Evolutionary conservation across 2,888 invertebrate genomes (phyloP).

Genomic region (Phyto melanocephala): DNA sequence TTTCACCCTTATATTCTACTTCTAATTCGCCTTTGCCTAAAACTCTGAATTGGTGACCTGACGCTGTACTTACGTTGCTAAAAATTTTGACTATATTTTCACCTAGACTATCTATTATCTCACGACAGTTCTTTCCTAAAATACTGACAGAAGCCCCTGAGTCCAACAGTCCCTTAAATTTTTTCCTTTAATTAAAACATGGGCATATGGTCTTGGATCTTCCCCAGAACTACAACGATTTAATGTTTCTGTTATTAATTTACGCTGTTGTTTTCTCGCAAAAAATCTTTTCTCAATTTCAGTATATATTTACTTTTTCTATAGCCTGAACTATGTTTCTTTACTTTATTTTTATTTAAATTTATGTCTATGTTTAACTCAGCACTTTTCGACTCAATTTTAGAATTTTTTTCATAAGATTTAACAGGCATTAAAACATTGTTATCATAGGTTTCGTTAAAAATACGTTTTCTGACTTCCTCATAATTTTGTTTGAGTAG

Average conservation of each 20-base stretch:
- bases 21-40: background rate
- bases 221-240: background rate
- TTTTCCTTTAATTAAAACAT: background rate
- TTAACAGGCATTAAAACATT: background rate
- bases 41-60: background rate
- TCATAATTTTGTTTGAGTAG: background rate
- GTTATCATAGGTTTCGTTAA: too few relatives aligned
- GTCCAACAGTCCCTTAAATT: background rate
- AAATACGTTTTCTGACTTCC: background rate
- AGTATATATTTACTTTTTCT: background rate
- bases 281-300: background rate
- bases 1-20: background rate
- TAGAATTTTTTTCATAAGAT: too few relatives aligned
- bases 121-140: conserved; percentile 8
- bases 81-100: background rate
- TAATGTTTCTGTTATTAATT: background rate
- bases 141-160: too few relatives aligned
- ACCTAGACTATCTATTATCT: background rate
- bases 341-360: too few relatives aligned
- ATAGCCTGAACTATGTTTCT: background rate
- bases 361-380: background rate
- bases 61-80: background rate
- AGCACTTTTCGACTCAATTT: background rate
- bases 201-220: background rate
- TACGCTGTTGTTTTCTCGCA: background rate